phyloP scores from a whole-genome alignment of 2,888 invertebrate genomes.

The Clostera curtula region DNA sequence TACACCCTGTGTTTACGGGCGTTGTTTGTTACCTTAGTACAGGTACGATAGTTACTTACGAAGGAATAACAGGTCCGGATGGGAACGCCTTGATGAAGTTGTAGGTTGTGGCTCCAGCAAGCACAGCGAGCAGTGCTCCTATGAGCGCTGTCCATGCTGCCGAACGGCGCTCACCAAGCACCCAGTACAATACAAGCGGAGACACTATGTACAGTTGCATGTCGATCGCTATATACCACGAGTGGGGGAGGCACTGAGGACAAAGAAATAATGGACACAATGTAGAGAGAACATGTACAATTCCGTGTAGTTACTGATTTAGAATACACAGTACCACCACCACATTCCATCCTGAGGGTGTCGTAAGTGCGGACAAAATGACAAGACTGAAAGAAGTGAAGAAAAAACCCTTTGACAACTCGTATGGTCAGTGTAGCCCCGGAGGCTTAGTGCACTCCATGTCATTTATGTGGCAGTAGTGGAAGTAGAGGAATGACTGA shows the following conservation, averaged over 20 bases:
- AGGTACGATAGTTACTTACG: constrained; percentile 34
- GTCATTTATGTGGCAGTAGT: too few species aligned
- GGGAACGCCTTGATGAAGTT: constrained; percentile 35
- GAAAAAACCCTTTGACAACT: too few species aligned
- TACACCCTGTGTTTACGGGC: too few species aligned
- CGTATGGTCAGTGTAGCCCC: too few species aligned
- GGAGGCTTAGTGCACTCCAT: too few species aligned
- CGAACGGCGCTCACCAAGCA: constrained; percentile 27
- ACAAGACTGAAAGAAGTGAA: too few species aligned
- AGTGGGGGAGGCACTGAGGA: constrained; percentile 47
- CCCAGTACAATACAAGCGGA: constrained; percentile 45
- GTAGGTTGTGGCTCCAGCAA: constrained; percentile 31
- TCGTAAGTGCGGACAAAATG: too few species aligned
- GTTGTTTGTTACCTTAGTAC: too few species aligned
- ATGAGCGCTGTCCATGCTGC: constrained; percentile 36
- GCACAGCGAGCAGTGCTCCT: constrained; percentile 20
- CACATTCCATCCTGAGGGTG: too few species aligned
- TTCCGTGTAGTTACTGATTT: neutral
- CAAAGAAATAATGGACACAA: neutral
- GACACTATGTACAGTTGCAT: constrained; percentile 50
- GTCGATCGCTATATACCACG: constrained; percentile 56
- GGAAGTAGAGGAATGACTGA: too few species aligned
- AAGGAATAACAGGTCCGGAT: constrained; percentile 21
- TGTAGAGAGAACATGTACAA: neutral
- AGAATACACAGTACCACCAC: too few species aligned